Conservation (phyloP, 2,888 invertebrate species). For the Blastobasis lacticolella region DNA sequence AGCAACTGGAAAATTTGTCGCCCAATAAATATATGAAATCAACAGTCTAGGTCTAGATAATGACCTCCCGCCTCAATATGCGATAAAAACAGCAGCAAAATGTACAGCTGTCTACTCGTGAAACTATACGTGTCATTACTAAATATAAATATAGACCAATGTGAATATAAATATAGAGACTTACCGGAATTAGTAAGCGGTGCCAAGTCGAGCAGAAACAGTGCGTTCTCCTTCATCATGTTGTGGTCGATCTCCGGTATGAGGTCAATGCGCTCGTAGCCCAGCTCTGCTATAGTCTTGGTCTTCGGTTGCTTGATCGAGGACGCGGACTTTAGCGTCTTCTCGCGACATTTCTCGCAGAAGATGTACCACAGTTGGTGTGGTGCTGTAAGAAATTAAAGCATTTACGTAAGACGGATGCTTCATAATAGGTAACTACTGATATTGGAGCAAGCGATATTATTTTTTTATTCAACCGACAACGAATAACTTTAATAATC, state of each 20-base stretch:
- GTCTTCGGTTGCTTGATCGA: slow-evolving; percentile 41
- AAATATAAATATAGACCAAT: too few relatives aligned
- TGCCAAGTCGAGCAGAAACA: slow-evolving; percentile 92
- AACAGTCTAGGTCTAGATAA: too few relatives aligned
- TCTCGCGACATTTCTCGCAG: slow-evolving; percentile 92
- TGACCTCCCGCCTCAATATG: too few relatives aligned
- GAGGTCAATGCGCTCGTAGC: slow-evolving; percentile 24
- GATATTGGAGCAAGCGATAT: too few relatives aligned
- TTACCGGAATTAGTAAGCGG: slow-evolving; percentile 76
- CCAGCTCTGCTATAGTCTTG: slow-evolving; percentile 31
- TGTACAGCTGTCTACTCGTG: too few relatives aligned
- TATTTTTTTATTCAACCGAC: too few relatives aligned
- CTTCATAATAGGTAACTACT: too few relatives aligned
- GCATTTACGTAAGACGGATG: not conserved
- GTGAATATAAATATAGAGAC: not conserved
- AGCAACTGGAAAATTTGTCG: too few relatives aligned
- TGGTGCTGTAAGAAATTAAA: slow-evolving; percentile 47
- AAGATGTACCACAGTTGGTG: slow-evolving; percentile 92
- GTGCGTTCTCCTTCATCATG: slow-evolving; percentile 93
- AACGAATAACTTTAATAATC: too few relatives aligned
- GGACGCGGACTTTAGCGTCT: slow-evolving; percentile 67
- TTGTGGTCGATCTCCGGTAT: slow-evolving; percentile 64
- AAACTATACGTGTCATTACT: too few relatives aligned
- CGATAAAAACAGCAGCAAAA: too few relatives aligned
- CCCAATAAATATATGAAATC: too few relatives aligned